Conservation (phyloP, 2,888 invertebrate genomes). For the Elegia similella region DNA sequence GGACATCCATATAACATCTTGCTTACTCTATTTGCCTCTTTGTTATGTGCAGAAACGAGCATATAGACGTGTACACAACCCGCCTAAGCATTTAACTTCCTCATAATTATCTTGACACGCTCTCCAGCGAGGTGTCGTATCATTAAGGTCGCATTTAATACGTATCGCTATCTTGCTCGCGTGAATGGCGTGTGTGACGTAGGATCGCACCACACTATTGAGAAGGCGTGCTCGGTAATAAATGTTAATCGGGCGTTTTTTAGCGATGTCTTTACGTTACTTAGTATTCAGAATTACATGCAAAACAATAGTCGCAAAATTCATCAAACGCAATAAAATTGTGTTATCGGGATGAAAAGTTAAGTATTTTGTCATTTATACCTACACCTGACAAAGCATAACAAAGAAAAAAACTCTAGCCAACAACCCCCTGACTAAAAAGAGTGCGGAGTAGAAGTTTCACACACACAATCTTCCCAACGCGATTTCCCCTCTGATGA, state of each 20-base stretch:
- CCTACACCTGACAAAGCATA: too few species aligned
- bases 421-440: too few species aligned
- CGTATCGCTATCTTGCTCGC: constrained; percentile 2
- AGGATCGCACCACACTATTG: constrained; percentile 1
- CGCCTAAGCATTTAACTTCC: not conserved
- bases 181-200: constrained; percentile 12
- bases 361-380: not conserved
- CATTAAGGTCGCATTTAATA: constrained; percentile 7
- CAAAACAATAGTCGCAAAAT: too few species aligned
- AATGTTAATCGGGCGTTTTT: not conserved
- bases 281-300: not conserved
- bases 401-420: too few species aligned
- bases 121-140: not conserved
- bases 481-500: too few species aligned
- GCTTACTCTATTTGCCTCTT: too few species aligned
- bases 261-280: not conserved
- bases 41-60: too few species aligned
- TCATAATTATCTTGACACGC: not conserved
- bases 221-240: not conserved
- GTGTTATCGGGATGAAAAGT: not conserved
- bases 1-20: too few species aligned
- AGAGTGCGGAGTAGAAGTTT: too few species aligned
- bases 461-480: too few species aligned
- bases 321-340: not conserved
- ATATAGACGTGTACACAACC: not conserved